Evolutionary conservation across 2,797 vertebrate species (phyloP).

Genomic region (Hypotaenidia okinawae): DNA sequence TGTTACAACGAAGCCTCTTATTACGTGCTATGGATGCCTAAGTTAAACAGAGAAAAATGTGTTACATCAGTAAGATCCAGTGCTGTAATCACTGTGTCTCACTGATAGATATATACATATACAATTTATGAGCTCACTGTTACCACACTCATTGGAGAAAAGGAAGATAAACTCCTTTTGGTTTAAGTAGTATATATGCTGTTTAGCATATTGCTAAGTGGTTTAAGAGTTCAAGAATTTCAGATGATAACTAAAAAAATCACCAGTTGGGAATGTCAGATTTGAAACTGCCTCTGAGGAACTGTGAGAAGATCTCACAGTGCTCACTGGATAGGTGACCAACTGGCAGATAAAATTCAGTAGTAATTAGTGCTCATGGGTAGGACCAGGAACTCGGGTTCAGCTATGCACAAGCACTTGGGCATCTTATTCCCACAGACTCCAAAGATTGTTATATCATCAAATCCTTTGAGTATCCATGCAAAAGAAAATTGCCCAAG

Average conservation of each 20-base stretch:
- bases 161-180: not conserved
- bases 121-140: not conserved
- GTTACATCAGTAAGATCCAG: not conserved
- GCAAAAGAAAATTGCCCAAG: not conserved
- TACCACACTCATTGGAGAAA: not conserved
- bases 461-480: not conserved
- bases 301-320: not conserved
- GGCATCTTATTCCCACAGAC: not conserved
- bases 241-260: not conserved
- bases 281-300: not conserved
- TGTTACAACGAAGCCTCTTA: not conserved
- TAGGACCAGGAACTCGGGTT: not conserved
- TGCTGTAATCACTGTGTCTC: not conserved
- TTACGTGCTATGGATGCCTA: not conserved
- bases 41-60: not conserved
- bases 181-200: fast-evolving
- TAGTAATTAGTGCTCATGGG: not conserved
- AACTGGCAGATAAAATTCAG: not conserved
- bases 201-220: not conserved
- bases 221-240: not conserved
- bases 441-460: not conserved
- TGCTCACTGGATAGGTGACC: not conserved
- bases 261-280: not conserved
- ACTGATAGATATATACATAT: too few relatives aligned
- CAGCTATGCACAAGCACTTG: not conserved